Percentiles rank a stretch among this genome's conserved stretches.
phyloP scores from a whole-genome alignment of 2,797 vertebrate genomes.

The Acanthornis magna region DNA sequence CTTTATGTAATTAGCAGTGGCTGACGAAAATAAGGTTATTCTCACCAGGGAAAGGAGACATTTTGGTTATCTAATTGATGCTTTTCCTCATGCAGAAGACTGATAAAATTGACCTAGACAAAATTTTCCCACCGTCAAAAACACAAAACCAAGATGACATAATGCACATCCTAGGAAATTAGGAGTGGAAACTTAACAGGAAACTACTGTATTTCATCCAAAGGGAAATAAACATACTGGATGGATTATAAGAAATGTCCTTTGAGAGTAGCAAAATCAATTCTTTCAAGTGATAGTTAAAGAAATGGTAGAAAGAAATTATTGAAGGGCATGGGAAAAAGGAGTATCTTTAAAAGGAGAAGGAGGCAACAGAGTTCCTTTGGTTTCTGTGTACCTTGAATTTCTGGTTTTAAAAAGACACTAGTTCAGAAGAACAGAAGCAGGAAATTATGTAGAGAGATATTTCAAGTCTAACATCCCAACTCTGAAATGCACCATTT shows the following conservation, averaged over 20 bases:
- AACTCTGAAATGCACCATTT: background rate
- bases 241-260: slow-evolving; percentile 44
- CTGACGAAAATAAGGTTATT: slow-evolving; percentile 51
- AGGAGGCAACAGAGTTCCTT: background rate
- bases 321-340: background rate
- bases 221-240: slow-evolving; percentile 56
- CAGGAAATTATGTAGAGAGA: background rate
- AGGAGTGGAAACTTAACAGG: slow-evolving; percentile 47
- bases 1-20: slow-evolving; percentile 42
- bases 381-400: background rate
- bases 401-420: background rate
- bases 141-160: slow-evolving; percentile 56
- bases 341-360: background rate
- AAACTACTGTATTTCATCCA: slow-evolving; percentile 59
- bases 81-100: slow-evolving; percentile 26
- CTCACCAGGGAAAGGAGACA: slow-evolving; percentile 33
- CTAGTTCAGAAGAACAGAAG: background rate
- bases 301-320: background rate
- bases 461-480: background rate
- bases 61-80: slow-evolving; percentile 41
- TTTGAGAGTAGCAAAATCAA: slow-evolving; percentile 49
- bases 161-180: slow-evolving; percentile 60
- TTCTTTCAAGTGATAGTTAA: slow-evolving; percentile 40
- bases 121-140: slow-evolving; percentile 54
- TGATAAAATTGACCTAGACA: slow-evolving; percentile 52